Evolutionary conservation across 2,113 vertebrate species (phyloP), one percentile per base, ranked within the genome.

Genomic region (Galemys pyrenaicus): DNA sequence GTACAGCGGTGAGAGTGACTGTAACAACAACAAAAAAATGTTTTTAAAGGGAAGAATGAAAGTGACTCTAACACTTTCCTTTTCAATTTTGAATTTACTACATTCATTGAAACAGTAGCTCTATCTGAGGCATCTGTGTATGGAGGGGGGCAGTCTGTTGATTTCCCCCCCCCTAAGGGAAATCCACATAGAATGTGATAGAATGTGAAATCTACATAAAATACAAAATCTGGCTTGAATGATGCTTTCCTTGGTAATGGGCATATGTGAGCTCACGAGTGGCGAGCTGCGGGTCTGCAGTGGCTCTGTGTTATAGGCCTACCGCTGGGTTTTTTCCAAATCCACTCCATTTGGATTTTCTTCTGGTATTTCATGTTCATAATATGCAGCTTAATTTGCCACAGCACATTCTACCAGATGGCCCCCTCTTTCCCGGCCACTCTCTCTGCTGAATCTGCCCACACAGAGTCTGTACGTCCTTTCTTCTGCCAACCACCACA

Each of bases 291-390:
- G 58, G 49, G 86, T 89, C 89, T 41, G 44, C 58, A 83, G 86
- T 51, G 95, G 86, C 95, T 95, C 86, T 86, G 88, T 79, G 95
- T 91, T 89, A 74, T 65, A 83, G 51, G 86, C 70, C 64, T 68
- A 95, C 41, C 9, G 64, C 64, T 96, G 91, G 82, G 44, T 11
- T 91, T 92, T 92, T 70, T 83, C 87, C 92, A 96, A 94, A 51
- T 77, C 39, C 68, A 92, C 26, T 62, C 32, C 67, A 92, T 93
- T 96, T 96, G 95, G 79, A 89, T 96, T 97, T 97, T 95, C 89
- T 96, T 96, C 89, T 94, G 68, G 49, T 97, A 97, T 96, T 97
- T 95, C 89, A 71, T 97, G 94, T 95, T 96, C 94, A 91, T 94
- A 94, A 95, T 71, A 70, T n/a, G 87, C 86, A 70, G 30, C 86